Evolutionary conservation across 2,797 vertebrate genomes (phyloP).

Genomic region (Alfaro cultratus): DNA sequence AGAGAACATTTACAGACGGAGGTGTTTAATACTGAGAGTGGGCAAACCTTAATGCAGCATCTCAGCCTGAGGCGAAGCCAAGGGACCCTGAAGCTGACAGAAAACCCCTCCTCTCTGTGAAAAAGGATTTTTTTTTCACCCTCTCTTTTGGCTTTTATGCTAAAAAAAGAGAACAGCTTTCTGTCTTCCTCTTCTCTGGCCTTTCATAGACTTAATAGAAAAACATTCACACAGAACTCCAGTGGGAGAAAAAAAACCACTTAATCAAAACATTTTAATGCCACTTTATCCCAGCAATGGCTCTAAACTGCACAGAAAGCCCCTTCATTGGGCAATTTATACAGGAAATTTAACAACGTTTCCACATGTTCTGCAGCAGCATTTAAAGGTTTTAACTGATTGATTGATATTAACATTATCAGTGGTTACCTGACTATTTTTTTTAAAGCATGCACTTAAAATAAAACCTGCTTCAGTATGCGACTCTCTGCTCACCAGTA

Average conservation of each 20-base stretch:
- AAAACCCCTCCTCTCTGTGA: conserved; percentile 34
- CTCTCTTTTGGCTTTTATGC: conserved; percentile 22
- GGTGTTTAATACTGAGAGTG: conserved; percentile 52
- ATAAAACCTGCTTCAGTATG: conserved; percentile 25
- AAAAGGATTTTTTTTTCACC: not conserved
- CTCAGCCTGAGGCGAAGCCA: conserved; percentile 61
- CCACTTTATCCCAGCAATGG: conserved; percentile 21
- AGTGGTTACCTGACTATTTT: conserved; percentile 14
- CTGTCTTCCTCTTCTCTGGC: conserved; percentile 13
- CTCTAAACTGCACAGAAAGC: conserved; percentile 25
- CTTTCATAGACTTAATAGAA: conserved; percentile 21
- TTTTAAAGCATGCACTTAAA: conserved; percentile 19
- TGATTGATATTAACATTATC: conserved; percentile 12
- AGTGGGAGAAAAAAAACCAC: conserved; percentile 38
- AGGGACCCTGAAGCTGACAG: conserved; percentile 48
- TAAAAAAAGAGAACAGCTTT: not conserved
- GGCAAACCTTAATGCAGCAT: conserved; percentile 58
- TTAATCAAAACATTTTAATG: conserved; percentile 46
- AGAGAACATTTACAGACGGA: conserved; percentile 54
- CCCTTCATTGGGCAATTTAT: conserved; percentile 2
- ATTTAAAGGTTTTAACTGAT: conserved; percentile 2
- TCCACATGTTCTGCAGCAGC: conserved; percentile 2
- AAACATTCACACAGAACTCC: conserved; percentile 24
- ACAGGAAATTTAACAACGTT: conserved; percentile 11
- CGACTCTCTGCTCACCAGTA: conserved; percentile 22